Evolutionary conservation across 2,113 vertebrate genomes (phyloP).

Genomic region (Amblyornis subalaris): DNA sequence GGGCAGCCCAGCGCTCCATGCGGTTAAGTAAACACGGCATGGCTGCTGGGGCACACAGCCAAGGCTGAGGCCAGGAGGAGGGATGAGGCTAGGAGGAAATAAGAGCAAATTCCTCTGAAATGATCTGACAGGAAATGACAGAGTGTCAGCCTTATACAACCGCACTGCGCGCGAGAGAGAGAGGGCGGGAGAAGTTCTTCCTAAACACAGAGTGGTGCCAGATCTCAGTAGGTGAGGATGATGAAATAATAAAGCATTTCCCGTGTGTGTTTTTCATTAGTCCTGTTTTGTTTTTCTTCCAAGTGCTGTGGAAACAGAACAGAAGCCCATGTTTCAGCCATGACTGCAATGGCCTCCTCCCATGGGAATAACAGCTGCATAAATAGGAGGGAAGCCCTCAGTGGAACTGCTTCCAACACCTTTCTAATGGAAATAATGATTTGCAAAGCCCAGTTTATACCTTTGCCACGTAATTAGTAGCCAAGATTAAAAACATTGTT

Average conservation of each 20-base stretch:
- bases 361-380: conserved; percentile 85
- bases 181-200: conserved; percentile 80
- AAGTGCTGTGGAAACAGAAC: conserved; percentile 95
- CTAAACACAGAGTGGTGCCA: conserved; percentile 84
- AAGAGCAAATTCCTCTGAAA: conserved; percentile 90
- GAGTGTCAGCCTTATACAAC: conserved; percentile 77
- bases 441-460: conserved; percentile 82
- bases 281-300: conserved; percentile 93
- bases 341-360: conserved; percentile 83
- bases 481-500: conserved; percentile 77
- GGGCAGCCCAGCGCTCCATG: conserved; percentile 46
- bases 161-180: conserved; percentile 57
- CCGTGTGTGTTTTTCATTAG: conserved; percentile 99
- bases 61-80: conserved; percentile 46
- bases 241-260: conserved; percentile 99
- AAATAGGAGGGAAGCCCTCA: conserved; percentile 76
- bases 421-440: conserved; percentile 92
- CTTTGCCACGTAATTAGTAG: conserved; percentile 76
- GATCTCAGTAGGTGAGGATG: conserved; percentile 97
- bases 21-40: conserved; percentile 77
- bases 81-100: conserved; percentile 84
- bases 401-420: conserved; percentile 85
- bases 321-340: conserved; percentile 86
- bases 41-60: conserved; percentile 34
- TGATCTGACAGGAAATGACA: conserved; percentile 93